Conservation (phyloP, 2,113 vertebrate species). For the Saguinus midas region DNA sequence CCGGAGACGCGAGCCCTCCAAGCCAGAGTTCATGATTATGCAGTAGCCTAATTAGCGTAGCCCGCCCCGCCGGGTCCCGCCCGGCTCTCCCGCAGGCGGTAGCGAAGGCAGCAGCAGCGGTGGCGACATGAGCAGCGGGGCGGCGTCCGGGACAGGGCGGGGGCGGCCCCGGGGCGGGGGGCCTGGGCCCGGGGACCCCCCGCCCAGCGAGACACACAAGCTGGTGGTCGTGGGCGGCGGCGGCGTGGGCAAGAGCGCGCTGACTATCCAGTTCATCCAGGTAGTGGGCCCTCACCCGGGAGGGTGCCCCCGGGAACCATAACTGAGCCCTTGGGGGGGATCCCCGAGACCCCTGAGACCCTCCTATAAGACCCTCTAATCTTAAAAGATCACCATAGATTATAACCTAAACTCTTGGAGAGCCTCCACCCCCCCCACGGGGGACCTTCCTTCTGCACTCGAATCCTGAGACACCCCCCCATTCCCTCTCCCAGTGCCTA, state of each 20-base stretch:
- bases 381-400: not conserved
- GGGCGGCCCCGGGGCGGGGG: constrained; percentile 75
- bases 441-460: not conserved
- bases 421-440: not conserved
- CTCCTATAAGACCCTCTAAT: not conserved
- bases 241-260: constrained; percentile 85
- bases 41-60: constrained; percentile 50
- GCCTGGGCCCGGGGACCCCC: constrained; percentile 70
- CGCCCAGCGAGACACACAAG: constrained; percentile 84
- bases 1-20: not conserved
- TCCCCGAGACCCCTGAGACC: constrained; percentile 15
- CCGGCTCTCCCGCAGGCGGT: constrained; percentile 45
- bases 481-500: not conserved
- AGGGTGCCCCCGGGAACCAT: constrained; percentile 43
- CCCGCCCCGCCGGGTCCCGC: constrained; percentile 54
- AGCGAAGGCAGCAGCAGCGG: constrained; percentile 65
- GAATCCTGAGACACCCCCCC: not conserved
- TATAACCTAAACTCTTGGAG: not conserved
- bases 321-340: not conserved
- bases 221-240: constrained; percentile 86
- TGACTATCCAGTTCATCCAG: constrained; percentile 86
- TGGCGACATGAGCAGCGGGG: constrained; percentile 79
- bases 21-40: constrained; percentile 60
- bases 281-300: constrained; percentile 75
- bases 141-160: constrained; percentile 74